Evolutionary conservation across 1,140 invertebrate species (phyloP).

Genomic region (Venustaconcha ellipsiformis): DNA sequence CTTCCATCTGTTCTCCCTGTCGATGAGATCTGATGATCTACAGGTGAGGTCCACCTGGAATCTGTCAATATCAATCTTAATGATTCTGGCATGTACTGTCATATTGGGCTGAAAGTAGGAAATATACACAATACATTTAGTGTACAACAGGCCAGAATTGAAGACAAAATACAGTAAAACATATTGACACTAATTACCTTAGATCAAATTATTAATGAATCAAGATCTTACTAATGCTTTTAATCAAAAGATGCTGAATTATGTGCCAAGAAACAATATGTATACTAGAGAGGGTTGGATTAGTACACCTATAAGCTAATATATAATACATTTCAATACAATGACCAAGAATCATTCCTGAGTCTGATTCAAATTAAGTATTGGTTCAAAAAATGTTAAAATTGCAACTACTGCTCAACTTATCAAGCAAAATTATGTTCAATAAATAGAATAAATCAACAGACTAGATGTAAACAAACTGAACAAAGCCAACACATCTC

Average conservation of each 20-base stretch:
- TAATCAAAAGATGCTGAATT: background rate
- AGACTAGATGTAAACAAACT: no score
- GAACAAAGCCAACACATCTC: no score
- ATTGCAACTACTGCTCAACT: no score
- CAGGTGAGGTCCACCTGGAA: slow-evolving; percentile 96
- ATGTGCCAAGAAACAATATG: background rate
- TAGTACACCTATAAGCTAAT: no score
- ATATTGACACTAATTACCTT: no score
- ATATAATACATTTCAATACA: no score
- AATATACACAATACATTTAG: background rate
- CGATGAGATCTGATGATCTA: slow-evolving; percentile 91
- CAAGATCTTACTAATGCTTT: background rate
- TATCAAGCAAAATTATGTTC: no score
- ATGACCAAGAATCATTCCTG: no score
- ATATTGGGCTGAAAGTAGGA: slow-evolving; percentile 76
- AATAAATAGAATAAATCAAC: no score
- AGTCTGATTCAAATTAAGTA: no score
- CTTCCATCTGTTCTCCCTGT: slow-evolving; percentile 92
- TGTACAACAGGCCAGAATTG: background rate
- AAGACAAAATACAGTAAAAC: background rate
- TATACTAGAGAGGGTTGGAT: no score
- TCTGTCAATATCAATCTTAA: slow-evolving; percentile 94
- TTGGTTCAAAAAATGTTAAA: no score
- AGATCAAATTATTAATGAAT: background rate
- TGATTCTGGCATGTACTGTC: slow-evolving; percentile 92